Base-by-base conservation (phyloP, 2,113 vertebrate species). In the Anhinga rufa region DNA sequence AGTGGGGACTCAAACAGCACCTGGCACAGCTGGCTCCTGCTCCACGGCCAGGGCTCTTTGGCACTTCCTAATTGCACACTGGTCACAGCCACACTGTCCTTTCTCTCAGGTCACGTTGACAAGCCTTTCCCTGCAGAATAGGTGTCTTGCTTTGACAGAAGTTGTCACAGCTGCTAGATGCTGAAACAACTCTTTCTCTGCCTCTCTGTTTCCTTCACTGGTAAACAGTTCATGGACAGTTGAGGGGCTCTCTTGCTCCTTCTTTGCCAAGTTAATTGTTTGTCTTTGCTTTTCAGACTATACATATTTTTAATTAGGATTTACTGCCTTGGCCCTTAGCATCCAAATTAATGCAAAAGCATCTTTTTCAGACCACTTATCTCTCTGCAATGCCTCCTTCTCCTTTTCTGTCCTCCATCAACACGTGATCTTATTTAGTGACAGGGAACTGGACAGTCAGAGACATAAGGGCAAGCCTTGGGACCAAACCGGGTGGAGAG, bases 41-140 rank as follows among this genome's bases (percentile, higher is more conserved):
- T 77, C 75, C 1, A 0, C 8, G 3, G 48, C 40, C 55, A 34
- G 29, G 57, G 40, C 58, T 52, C 55, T 68, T 57, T 22, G 60
- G 34, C 42, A 26, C 42, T 78, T 85, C 52, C 28, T 38, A 75
- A 29, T 10, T 10, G 14, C 55, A 19, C 24, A 2, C 29, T 0
- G 2, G 34, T 81, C 36, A 72, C 34, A 71, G 70, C 36, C 68
- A 58, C 55, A 19, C 49, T 0, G 0, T 58, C n/a, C 15, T 70
- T 82, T 64, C 88, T 87, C 82, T 90, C 21, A 26, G 58, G n/a
- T n/a, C 70, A 40, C 28, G 1, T 11, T n/a, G 29, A n/a, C 29
- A 57, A 68, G 57, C 57, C 44, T 87, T 62, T 17, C 19, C 12
- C 28, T 44, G 36, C 66, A 54, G 36, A 80, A 20, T 2, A 58